Conservation (phyloP, 1,140 invertebrate genomes). For the Centruroides sculpturatus region DNA sequence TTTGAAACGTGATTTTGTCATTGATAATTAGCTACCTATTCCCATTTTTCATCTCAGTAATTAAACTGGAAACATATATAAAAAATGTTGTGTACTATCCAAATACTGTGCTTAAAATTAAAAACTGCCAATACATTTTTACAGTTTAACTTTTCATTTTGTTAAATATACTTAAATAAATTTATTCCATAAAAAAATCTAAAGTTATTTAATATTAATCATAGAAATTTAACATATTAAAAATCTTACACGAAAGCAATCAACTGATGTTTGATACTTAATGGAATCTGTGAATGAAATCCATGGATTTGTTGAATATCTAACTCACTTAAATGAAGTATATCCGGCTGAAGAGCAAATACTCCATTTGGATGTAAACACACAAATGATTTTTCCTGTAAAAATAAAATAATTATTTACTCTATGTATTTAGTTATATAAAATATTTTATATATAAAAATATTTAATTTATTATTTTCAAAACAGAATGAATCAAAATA, state of each 20-base stretch:
- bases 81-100: no score
- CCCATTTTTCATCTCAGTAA: no score
- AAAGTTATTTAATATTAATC: neutral
- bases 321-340: slow-evolving; percentile 57
- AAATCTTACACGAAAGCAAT: slow-evolving; percentile 67
- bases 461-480: neutral
- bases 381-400: slow-evolving; percentile 58
- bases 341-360: slow-evolving; percentile 65
- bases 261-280: slow-evolving; percentile 75
- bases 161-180: neutral
- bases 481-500: no score
- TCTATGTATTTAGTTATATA: neutral
- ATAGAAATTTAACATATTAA: neutral
- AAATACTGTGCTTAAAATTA: neutral
- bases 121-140: neutral
- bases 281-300: slow-evolving; percentile 45
- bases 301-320: slow-evolving; percentile 51
- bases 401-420: neutral
- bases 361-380: slow-evolving; percentile 79
- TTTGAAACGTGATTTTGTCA: no score
- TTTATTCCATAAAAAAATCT: neutral
- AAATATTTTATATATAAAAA: neutral
- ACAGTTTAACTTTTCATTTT: neutral
- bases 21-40: no score
- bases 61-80: no score